Evolutionary conservation across 2,113 vertebrate genomes (phyloP).

Genomic region (Marcusenius ussheri): DNA sequence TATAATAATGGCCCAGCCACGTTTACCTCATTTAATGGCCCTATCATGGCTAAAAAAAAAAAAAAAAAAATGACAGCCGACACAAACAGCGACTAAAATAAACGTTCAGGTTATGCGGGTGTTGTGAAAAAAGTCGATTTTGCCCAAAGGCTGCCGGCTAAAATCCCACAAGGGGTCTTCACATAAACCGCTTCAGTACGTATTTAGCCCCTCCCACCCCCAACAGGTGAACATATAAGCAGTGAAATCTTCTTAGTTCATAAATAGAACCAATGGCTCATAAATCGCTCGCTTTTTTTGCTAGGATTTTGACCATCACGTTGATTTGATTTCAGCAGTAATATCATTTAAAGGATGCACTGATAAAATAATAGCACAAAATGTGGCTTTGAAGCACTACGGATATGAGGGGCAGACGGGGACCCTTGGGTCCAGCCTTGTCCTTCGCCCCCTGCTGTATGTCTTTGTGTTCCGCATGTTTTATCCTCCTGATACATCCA

Average conservation of each 20-base stretch:
- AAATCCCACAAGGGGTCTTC: neutral
- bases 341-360: neutral
- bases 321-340: neutral
- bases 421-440: neutral
- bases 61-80: neutral
- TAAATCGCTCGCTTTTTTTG: neutral
- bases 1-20: neutral
- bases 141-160: neutral
- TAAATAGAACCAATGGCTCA: neutral
- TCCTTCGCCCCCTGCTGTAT: neutral
- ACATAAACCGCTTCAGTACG: neutral
- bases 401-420: neutral
- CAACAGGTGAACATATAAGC: slow-evolving; percentile 1
- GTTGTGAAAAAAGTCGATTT: neutral
- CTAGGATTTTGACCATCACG: neutral
- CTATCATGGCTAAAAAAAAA: neutral
- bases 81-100: neutral
- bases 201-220: neutral
- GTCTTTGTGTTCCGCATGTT: neutral
- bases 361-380: neutral
- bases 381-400: neutral
- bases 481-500: neutral
- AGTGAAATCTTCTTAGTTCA: neutral
- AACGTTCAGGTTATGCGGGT: neutral
- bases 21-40: neutral